These are phyloP conservation scores for Cyprichromis sp. DNA, from an alignment of 2,113 vertebrate species.

Conservation along the genomic window DNA sequence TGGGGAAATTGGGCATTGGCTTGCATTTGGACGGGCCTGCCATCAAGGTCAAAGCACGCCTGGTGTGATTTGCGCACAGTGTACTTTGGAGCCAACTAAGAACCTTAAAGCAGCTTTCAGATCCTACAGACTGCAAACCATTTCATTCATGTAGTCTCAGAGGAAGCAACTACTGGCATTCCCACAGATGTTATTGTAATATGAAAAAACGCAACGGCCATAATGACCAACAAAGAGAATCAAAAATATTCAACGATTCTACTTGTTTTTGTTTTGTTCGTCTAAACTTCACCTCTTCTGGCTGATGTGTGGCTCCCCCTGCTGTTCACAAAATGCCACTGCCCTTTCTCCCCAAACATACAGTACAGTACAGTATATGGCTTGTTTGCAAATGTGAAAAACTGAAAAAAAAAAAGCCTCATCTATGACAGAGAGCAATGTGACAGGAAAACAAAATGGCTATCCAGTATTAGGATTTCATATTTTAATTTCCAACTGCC, in stretches of 20 bases:
- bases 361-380: conserved; percentile 32
- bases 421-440: background rate
- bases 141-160: background rate
- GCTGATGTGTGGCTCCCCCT: conserved; percentile 36
- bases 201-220: background rate
- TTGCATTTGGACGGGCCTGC: background rate
- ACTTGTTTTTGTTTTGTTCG: background rate
- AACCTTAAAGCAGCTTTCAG: background rate
- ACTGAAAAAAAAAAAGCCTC: background rate
- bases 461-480: background rate
- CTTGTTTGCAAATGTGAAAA: conserved; percentile 31
- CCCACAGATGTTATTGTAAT: background rate
- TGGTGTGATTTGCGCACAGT: background rate
- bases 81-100: background rate
- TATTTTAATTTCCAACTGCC: background rate
- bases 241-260: background rate
- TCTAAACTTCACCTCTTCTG: background rate
- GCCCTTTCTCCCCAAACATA: background rate
- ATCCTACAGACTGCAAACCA: background rate
- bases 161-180: background rate
- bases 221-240: background rate
- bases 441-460: background rate
- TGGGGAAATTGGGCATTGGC: background rate
- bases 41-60: conserved; percentile 29
- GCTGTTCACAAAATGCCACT: conserved; percentile 19